Evolutionary conservation across 2,797 vertebrate species (phyloP).

Genomic region (Jordanella pulchra): DNA sequence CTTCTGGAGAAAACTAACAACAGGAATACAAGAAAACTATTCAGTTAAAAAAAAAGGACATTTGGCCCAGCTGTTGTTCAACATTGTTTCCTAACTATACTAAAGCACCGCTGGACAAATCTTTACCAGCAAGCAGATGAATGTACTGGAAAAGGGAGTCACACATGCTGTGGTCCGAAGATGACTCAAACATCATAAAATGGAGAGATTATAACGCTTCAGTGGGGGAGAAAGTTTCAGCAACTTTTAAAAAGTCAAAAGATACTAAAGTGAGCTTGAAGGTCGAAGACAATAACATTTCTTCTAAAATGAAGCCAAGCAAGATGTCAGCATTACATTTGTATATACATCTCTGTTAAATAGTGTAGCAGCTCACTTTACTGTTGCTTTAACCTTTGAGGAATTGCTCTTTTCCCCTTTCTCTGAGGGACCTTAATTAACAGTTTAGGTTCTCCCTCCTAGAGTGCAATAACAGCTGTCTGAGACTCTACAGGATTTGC

Average conservation of each 20-base stretch:
- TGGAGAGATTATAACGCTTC: constrained; percentile 31
- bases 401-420: constrained; percentile 36
- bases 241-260: constrained; percentile 19
- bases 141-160: constrained; percentile 60
- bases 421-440: constrained; percentile 44
- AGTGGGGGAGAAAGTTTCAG: constrained; percentile 26
- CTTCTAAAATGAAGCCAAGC: constrained; percentile 7
- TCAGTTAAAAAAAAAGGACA: constrained; percentile 54
- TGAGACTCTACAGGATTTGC: constrained; percentile 52
- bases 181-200: constrained; percentile 56
- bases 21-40: constrained; percentile 32
- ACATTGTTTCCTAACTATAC: constrained; percentile 51
- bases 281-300: constrained; percentile 20
- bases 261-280: constrained; percentile 30
- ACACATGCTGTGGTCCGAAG: constrained; percentile 37
- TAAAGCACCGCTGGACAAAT: constrained; percentile 48
- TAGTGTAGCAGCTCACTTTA: constrained; percentile 29
- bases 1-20: constrained; percentile 35
- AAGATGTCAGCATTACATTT: constrained; percentile 16
- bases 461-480: constrained; percentile 34
- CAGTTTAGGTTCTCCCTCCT: constrained; percentile 40
- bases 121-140: constrained; percentile 56
- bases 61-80: constrained; percentile 47
- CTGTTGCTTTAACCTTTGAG: constrained; percentile 16
- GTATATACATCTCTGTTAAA: constrained; percentile 3